phyloP scores from a whole-genome alignment of 2,113 vertebrate genomes.

The Narcine bancroftii region DNA sequence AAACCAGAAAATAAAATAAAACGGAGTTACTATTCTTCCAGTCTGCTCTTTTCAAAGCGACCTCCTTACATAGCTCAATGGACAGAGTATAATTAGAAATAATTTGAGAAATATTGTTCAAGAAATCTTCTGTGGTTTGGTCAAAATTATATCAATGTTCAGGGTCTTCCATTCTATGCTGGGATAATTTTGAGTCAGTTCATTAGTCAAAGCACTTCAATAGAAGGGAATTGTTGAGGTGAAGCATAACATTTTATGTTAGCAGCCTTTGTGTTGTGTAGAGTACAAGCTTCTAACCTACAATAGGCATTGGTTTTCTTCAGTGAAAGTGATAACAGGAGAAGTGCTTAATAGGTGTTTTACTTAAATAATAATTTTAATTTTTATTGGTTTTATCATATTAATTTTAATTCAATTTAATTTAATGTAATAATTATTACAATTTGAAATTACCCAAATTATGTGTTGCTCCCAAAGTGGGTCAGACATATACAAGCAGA shows the following conservation, averaged over 20 bases:
- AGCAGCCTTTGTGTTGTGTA: too few species aligned
- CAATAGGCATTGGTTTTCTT: background rate
- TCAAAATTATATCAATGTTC: background rate
- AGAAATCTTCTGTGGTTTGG: background rate
- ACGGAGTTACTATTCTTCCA: background rate
- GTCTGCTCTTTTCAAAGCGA: background rate
- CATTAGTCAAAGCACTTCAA: background rate
- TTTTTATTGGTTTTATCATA: too few species aligned
- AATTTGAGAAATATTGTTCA: background rate
- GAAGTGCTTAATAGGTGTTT: background rate
- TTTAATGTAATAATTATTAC: too few species aligned
- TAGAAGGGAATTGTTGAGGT: too few species aligned
- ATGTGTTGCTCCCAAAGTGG: background rate
- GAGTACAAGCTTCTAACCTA: too few species aligned
- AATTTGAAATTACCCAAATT: too few species aligned
- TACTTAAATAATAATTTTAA: too few species aligned
- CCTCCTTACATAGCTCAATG: background rate
- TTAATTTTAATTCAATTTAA: too few species aligned
- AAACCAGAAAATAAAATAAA: background rate
- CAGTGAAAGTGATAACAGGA: background rate
- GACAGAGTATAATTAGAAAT: background rate
- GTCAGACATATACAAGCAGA: too few species aligned
- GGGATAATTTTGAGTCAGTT: background rate
- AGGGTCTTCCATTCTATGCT: background rate
- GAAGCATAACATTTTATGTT: too few species aligned